Evolutionary conservation across 2,888 invertebrate species (phyloP).

Genomic region (Nomada fucata): DNA sequence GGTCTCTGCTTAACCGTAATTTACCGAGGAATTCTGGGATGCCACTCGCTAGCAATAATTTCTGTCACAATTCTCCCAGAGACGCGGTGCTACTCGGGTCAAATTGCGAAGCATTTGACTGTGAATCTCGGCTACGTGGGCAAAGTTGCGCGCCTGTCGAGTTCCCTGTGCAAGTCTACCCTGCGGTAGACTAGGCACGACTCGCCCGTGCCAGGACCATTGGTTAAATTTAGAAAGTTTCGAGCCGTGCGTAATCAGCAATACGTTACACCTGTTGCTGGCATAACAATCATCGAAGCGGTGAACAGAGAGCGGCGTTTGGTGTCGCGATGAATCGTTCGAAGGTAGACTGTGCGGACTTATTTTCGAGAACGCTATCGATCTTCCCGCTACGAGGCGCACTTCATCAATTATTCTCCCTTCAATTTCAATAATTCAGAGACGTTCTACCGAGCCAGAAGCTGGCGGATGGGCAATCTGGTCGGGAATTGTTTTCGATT

Average conservation of each 20-base stretch:
- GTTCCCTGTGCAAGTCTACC: neutral
- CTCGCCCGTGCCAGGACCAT: neutral
- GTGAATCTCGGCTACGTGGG: neutral
- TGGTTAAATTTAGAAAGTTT: neutral
- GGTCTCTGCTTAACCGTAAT: neutral
- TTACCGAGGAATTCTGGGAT: neutral
- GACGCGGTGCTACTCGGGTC: neutral
- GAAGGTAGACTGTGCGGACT: neutral
- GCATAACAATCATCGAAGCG: slow-evolving; percentile 45
- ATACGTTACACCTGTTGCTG: slow-evolving; percentile 65
- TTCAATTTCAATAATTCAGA: slow-evolving; percentile 62
- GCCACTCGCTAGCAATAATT: neutral
- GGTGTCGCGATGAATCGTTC: neutral
- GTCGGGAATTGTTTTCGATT: neutral
- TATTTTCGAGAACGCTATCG: slow-evolving; percentile 67
- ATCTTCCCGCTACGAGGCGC: slow-evolving; percentile 44
- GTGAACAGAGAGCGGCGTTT: neutral
- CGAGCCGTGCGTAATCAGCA: slow-evolving; percentile 21
- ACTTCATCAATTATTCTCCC: slow-evolving; percentile 62
- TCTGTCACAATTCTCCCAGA: neutral
- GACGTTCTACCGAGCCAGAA: slow-evolving; percentile 10
- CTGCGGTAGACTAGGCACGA: neutral
- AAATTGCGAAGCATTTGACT: neutral
- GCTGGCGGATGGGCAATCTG: slow-evolving; percentile 22
- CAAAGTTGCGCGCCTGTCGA: neutral